Conservation (phyloP, 2,797 vertebrate species). For the Choloepus didactylus region DNA sequence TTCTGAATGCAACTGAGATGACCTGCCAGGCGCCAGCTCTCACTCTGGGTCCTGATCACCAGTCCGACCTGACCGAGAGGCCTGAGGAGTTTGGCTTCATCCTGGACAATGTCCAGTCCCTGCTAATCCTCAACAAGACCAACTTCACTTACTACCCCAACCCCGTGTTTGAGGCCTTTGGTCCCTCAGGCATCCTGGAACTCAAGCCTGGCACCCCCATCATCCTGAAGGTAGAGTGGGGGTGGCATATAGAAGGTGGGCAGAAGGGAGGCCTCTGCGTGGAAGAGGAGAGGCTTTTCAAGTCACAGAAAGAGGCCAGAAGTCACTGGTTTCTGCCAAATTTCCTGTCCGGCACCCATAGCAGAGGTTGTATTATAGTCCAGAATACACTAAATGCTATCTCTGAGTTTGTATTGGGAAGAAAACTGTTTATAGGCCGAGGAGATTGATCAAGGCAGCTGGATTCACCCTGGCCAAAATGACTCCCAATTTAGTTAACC, state of each 20-base stretch:
- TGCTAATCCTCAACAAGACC: constrained; percentile 95
- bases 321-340: neutral
- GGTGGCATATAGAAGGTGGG: neutral
- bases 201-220: constrained; percentile 98
- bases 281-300: neutral
- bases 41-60: constrained; percentile 90
- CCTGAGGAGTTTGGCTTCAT: constrained; percentile 98
- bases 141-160: constrained; percentile 98
- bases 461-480: neutral
- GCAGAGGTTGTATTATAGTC: neutral
- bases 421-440: neutral
- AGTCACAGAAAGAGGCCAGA: neutral
- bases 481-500: neutral
- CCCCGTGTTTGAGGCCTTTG: constrained; percentile 95
- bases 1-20: constrained; percentile 95
- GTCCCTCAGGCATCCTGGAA: constrained; percentile 94
- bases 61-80: constrained; percentile 91
- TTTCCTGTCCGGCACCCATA: neutral
- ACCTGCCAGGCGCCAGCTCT: constrained; percentile 96
- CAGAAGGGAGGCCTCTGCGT: accelerated
- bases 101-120: constrained; percentile 95
- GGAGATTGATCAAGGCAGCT: neutral
- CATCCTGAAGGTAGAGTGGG: constrained; percentile 94
- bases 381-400: neutral
- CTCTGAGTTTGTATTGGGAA: neutral